Conservation (phyloP, 92 coral and sea anemone genomes). For the Plumapathes pennacea region DNA sequence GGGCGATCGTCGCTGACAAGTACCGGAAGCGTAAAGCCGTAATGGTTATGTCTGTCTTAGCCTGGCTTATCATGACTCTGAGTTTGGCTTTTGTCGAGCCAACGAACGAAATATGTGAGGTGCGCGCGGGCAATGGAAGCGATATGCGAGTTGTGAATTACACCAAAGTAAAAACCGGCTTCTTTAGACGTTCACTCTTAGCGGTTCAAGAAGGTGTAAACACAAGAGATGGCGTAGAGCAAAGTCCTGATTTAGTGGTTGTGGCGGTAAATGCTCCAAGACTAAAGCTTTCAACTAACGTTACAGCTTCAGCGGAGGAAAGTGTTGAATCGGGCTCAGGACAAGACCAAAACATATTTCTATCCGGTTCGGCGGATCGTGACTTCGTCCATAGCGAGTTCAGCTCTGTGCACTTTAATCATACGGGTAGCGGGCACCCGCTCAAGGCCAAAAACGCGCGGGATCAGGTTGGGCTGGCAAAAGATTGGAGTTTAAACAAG, state of each 20-base stretch:
- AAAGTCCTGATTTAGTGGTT: conserved; percentile 36
- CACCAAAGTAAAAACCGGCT: conserved; percentile 93
- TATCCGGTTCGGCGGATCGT: too few species aligned
- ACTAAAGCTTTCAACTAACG: background rate
- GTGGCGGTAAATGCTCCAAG: too few species aligned
- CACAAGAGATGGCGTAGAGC: background rate
- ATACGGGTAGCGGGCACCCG: too few species aligned
- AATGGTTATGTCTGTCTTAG: conserved; percentile 87
- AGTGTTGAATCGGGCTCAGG: background rate
- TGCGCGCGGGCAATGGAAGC: conserved; percentile 67
- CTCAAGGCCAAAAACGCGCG: too few species aligned
- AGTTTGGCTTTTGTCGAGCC: conserved; percentile 95
- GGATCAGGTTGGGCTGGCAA: too few species aligned
- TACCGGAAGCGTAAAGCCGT: conserved; percentile 90
- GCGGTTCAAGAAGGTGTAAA: background rate
- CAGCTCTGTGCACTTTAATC: too few species aligned
- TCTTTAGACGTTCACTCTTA: conserved; percentile 74
- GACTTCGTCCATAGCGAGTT: too few species aligned
- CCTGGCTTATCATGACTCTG: conserved; percentile 97
- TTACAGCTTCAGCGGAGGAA: background rate
- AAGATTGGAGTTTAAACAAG: too few species aligned
- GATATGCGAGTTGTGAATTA: conserved; percentile 69
- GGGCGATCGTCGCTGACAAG: conserved; percentile 97
- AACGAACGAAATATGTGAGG: conserved; percentile 89
- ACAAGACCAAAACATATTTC: too few species aligned